Conservation (phyloP, 2,888 invertebrate genomes). For the Pseudolycoriella hygida region DNA sequence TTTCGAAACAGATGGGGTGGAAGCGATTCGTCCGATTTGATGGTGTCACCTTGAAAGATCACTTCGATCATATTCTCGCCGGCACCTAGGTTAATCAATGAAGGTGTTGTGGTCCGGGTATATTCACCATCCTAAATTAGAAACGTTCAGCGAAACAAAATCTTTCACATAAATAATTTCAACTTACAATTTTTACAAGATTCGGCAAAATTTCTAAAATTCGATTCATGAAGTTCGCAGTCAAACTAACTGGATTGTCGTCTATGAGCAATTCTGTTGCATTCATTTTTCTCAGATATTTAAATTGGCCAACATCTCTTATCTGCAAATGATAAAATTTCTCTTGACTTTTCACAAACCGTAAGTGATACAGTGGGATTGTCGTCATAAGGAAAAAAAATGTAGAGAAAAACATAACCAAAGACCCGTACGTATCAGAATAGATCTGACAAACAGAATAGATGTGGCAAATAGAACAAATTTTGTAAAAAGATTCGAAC, state of each 20-base stretch:
- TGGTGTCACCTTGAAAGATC: slow-evolving; percentile 9
- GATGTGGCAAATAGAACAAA: too few species aligned
- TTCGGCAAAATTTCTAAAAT: slow-evolving; percentile 8
- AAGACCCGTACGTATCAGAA: too few species aligned
- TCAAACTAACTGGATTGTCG: slow-evolving; percentile 9
- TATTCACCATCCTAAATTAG: slow-evolving; percentile 8
- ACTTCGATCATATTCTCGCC: slow-evolving; percentile 7
- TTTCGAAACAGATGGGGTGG: slow-evolving; percentile 5
- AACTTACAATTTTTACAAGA: slow-evolving; percentile 7
- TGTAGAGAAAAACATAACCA: too few species aligned
- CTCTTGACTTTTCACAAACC: too few species aligned
- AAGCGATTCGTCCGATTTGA: slow-evolving; percentile 1
- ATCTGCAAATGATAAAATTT: too few species aligned
- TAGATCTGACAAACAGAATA: too few species aligned
- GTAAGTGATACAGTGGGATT: too few species aligned
- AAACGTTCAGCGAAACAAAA: not conserved
- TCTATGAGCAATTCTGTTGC: slow-evolving; percentile 9
- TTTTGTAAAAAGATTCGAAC: too few species aligned
- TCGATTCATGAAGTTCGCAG: slow-evolving; percentile 5
- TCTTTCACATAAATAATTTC: not conserved
- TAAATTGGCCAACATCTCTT: slow-evolving; percentile 6
- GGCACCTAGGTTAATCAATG: not conserved
- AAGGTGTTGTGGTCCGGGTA: slow-evolving; percentile 1
- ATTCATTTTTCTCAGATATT: slow-evolving; percentile 6
- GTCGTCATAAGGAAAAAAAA: too few species aligned